phyloP scores from a whole-genome alignment of 2,113 vertebrate genomes.

The Struthidea cinerea region DNA sequence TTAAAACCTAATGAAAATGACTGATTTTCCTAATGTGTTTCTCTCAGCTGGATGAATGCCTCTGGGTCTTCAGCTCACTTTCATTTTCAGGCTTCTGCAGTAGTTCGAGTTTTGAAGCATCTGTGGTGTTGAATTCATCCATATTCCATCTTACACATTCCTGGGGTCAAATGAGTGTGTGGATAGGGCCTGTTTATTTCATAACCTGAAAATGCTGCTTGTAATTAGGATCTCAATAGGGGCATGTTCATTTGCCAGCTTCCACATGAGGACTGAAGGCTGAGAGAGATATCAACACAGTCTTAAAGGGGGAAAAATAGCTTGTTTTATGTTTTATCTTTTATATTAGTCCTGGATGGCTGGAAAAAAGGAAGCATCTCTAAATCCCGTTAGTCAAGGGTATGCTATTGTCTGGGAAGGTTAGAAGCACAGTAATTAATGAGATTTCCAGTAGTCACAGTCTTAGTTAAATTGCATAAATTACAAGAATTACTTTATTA shows the following conservation, averaged over 20 bases:
- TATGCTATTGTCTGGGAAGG: background rate
- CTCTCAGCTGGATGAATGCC: background rate
- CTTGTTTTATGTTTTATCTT: background rate
- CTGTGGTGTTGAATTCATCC: background rate
- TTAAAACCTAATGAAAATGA: background rate
- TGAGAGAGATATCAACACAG: background rate
- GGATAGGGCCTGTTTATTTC: background rate
- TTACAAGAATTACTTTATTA: background rate
- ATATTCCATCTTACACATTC: accelerated
- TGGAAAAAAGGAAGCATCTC: background rate
- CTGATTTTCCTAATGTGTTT: background rate
- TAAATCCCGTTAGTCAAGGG: background rate
- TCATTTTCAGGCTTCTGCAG: background rate
- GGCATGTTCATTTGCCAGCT: background rate
- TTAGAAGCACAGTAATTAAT: background rate
- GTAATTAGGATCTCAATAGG: background rate
- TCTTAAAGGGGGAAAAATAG: background rate
- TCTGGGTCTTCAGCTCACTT: background rate
- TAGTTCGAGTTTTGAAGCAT: background rate
- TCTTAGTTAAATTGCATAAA: background rate
- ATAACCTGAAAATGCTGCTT: background rate
- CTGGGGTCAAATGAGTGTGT: too few species aligned
- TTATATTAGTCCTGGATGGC: background rate
- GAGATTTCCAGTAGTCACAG: background rate
- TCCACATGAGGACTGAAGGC: background rate